Conservation (phyloP, 2,888 invertebrate species). For the Drosophila vallismaia region DNA sequence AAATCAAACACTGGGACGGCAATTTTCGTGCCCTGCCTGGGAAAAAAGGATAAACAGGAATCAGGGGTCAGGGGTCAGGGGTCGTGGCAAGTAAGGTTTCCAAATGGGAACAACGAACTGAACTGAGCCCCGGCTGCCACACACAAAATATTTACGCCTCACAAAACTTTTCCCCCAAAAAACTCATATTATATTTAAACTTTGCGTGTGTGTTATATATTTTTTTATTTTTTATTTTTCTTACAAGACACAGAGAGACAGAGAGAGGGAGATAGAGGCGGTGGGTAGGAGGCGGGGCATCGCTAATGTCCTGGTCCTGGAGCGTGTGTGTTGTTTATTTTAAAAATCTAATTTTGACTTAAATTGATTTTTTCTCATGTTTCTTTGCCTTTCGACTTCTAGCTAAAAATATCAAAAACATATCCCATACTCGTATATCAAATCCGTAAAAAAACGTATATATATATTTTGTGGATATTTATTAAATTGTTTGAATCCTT, state of each 20-base stretch:
- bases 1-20: slow-evolving; percentile 74
- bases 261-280: slow-evolving; percentile 7
- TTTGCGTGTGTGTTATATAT: slow-evolving; percentile 43
- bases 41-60: slow-evolving; percentile 71
- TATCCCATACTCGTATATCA: slow-evolving; percentile 1
- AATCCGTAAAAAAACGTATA: slow-evolving; percentile 1
- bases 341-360: slow-evolving; percentile 75
- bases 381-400: slow-evolving; percentile 27
- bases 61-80: neutral
- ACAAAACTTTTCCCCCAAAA: slow-evolving; percentile 65
- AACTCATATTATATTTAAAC: slow-evolving; percentile 78
- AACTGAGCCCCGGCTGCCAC: slow-evolving; percentile 53
- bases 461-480: slow-evolving; percentile 22
- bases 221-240: neutral
- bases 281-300: neutral
- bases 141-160: slow-evolving; percentile 77
- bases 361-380: slow-evolving; percentile 66
- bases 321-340: slow-evolving; percentile 65
- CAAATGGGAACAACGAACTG: slow-evolving; percentile 2
- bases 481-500: slow-evolving; percentile 39
- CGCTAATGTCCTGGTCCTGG: slow-evolving; percentile 35
- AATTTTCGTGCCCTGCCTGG: slow-evolving; percentile 66
- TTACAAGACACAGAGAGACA: too few relatives aligned
- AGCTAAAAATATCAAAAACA: neutral
- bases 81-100: slow-evolving; percentile 5